phyloP scores from a whole-genome alignment of 1,140 invertebrate species.

The Cataglyphis hispanica region DNA sequence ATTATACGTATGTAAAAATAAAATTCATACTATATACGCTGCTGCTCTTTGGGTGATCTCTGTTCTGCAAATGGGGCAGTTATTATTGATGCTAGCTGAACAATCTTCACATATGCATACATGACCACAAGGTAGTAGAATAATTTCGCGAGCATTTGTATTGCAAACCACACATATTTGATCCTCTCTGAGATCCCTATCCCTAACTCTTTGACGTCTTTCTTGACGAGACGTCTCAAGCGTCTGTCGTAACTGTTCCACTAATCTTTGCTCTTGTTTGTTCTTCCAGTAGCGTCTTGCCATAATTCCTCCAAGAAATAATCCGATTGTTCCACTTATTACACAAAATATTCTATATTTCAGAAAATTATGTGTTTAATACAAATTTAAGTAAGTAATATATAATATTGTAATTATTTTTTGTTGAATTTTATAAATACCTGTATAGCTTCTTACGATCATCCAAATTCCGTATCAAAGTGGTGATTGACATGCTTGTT shows the following conservation, averaged over 20 bases:
- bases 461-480: conserved; percentile 90
- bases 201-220: conserved; percentile 88
- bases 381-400: background rate
- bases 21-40: conserved; percentile 88
- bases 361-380: conserved; percentile 26
- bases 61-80: conserved; percentile 92
- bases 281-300: conserved; percentile 88
- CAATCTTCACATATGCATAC: conserved; percentile 95
- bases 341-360: conserved; percentile 88
- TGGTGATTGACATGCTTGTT: conserved; percentile 90
- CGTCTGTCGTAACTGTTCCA: conserved; percentile 87
- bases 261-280: conserved; percentile 86
- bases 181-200: conserved; percentile 88
- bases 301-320: conserved; percentile 89
- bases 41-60: conserved; percentile 89
- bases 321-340: conserved; percentile 90
- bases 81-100: conserved; percentile 88
- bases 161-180: conserved; percentile 93
- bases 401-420: conserved; percentile 21
- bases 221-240: conserved; percentile 89
- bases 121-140: conserved; percentile 93
- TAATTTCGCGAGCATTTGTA: conserved; percentile 92
- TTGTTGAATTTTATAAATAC: conserved; percentile 70
- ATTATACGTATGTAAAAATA: background rate
- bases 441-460: conserved; percentile 89